Evolutionary conservation across 2,113 vertebrate species (phyloP).

Genomic region (Choloepus hoffmanni): DNA sequence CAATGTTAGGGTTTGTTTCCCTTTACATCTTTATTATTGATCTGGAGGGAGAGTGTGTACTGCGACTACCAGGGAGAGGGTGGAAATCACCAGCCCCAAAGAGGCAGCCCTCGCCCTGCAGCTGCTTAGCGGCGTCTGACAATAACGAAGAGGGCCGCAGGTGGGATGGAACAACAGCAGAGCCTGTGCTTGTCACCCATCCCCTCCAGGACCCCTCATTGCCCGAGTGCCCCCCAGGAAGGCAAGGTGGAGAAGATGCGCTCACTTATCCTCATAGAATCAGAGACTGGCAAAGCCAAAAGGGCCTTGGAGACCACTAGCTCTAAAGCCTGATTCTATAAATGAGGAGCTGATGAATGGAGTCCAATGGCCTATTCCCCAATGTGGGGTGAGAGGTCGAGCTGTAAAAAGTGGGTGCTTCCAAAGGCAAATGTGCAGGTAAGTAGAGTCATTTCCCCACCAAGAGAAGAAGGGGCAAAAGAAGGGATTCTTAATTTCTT

Average conservation of each 20-base stretch:
- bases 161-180: not conserved
- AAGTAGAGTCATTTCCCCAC: not conserved
- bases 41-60: not conserved
- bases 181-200: not conserved
- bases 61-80: accelerated
- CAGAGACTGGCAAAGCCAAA: not conserved
- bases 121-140: not conserved
- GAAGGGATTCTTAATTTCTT: accelerated
- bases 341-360: not conserved
- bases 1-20: not conserved
- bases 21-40: not conserved
- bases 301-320: accelerated
- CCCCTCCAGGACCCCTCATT: not conserved
- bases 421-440: accelerated
- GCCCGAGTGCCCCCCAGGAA: not conserved
- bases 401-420: accelerated
- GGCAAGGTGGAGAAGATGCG: accelerated
- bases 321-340: no score
- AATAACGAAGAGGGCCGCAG: no score
- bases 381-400: no score
- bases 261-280: not conserved
- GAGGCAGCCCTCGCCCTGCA: accelerated
- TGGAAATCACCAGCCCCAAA: accelerated
- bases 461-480: accelerated
- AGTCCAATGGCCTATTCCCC: not conserved